Evolutionary conservation across 2,888 invertebrate genomes (phyloP).

Genomic region (Adelphocoris suturalis): DNA sequence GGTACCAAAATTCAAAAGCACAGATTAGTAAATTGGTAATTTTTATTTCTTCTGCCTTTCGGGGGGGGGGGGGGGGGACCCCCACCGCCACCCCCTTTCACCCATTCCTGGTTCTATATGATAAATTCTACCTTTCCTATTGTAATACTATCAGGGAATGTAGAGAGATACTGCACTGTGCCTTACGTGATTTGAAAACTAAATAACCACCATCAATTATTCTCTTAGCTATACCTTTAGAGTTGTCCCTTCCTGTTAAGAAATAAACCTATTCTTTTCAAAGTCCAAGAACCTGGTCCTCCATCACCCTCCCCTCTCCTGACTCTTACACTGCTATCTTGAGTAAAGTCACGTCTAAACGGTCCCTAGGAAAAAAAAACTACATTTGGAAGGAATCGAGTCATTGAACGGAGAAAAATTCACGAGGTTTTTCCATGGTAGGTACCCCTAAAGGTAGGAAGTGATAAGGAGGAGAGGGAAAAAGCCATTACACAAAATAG

Average conservation of each 20-base stretch:
- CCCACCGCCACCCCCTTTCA: too few species aligned
- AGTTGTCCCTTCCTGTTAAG: background rate
- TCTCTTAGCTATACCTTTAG: background rate
- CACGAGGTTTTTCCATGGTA: constrained; percentile 19
- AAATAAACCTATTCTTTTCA: constrained; percentile 21
- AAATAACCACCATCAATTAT: background rate
- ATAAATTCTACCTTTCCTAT: too few species aligned
- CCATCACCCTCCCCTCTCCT: background rate
- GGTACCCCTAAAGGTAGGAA: constrained; percentile 25
- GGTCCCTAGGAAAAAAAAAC: constrained; percentile 18
- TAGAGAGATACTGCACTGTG: too few species aligned
- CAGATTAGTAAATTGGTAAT: too few species aligned
- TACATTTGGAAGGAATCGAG: constrained; percentile 19
- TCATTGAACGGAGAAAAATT: constrained; percentile 31
- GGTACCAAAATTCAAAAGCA: too few species aligned
- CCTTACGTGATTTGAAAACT: background rate
- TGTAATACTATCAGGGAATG: too few species aligned
- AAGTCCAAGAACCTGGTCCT: constrained; percentile 3
- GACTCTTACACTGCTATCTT: background rate
- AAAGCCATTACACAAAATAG: constrained; percentile 61
- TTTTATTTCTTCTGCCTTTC: too few species aligned
- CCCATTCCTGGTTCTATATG: too few species aligned
- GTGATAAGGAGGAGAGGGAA: constrained; percentile 51
- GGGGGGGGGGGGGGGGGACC: too few species aligned
- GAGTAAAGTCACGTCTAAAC: constrained; percentile 49